A percentile compares a stretch with the other conserved stretches of the same genome.
Evolutionary conservation across 2,888 invertebrate genomes (phyloP).

Genomic region (Temnothorax rugatulus): DNA sequence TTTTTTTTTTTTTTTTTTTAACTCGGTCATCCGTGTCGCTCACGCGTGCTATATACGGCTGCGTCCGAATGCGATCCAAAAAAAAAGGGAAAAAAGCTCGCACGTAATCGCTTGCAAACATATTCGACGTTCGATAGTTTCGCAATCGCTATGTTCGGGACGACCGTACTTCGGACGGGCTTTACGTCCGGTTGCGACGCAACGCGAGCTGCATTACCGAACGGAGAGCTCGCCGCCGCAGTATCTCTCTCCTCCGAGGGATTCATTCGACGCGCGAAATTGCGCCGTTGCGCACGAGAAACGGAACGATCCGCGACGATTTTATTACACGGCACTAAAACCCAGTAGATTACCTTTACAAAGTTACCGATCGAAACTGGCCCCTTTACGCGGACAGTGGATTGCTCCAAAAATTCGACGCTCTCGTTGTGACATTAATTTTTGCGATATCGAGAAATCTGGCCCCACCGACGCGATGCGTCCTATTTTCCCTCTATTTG

Average conservation of each 20-base stretch:
- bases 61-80: not conserved
- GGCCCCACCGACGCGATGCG: not conserved
- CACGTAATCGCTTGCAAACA: constrained; percentile 44
- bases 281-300: constrained; percentile 45
- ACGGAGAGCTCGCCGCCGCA: not conserved
- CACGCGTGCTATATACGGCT: not conserved
- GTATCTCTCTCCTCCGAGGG: constrained; percentile 22
- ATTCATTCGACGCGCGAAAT: constrained; percentile 50
- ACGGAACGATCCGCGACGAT: constrained; percentile 59
- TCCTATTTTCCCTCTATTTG: not conserved
- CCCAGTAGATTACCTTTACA: constrained; percentile 65
- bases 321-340: constrained; percentile 67
- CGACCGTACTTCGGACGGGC: constrained; percentile 23
- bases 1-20: constrained; percentile 6
- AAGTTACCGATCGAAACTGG: constrained; percentile 63
- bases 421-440: constrained; percentile 38
- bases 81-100: not conserved
- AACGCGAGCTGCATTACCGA: constrained; percentile 48
- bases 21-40: constrained; percentile 13
- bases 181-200: constrained; percentile 39
- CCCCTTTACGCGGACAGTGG: constrained; percentile 13
- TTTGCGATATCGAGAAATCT: constrained; percentile 13
- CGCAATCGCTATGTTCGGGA: constrained; percentile 37
- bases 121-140: constrained; percentile 43
- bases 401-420: constrained; percentile 13